phyloP scores from a whole-genome alignment of 2,113 vertebrate species.

The Bostrychus sinensis region DNA sequence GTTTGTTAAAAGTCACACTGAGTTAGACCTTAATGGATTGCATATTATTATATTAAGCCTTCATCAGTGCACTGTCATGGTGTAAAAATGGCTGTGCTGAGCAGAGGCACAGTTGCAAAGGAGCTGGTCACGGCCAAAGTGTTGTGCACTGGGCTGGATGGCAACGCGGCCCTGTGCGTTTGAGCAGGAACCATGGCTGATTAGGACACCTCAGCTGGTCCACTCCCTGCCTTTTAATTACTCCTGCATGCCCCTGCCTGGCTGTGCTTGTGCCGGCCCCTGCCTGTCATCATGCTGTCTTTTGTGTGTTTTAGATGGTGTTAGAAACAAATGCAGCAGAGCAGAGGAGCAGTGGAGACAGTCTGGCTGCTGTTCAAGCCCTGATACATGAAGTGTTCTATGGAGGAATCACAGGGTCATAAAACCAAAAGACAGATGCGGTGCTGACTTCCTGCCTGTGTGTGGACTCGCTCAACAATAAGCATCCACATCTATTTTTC shows the following conservation, averaged over 20 bases:
- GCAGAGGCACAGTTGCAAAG: background rate
- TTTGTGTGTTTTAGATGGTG: conserved; percentile 24
- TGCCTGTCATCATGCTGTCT: conserved; percentile 51
- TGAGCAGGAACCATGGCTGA: too few species aligned
- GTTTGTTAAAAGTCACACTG: conserved; percentile 31
- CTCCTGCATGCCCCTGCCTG: conserved; percentile 31
- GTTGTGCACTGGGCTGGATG: conserved; percentile 2
- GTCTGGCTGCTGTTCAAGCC: conserved; percentile 42
- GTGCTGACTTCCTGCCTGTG: conserved; percentile 36
- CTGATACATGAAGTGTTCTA: conserved; percentile 55
- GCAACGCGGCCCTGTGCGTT: too few species aligned
- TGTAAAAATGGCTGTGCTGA: background rate
- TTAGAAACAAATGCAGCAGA: conserved; percentile 35
- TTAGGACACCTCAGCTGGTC: conserved; percentile 12
- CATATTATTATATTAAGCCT: conserved; percentile 19
- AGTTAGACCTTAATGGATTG: conserved; percentile 29
- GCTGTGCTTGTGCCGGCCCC: conserved; percentile 39
- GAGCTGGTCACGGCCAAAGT: conserved; percentile 14
- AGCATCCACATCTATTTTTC: conserved; percentile 43
- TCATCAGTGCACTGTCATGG: conserved; percentile 16
- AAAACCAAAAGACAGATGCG: conserved; percentile 48
- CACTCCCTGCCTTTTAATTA: conserved; percentile 29
- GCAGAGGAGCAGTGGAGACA: conserved; percentile 24
- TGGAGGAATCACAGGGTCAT: conserved; percentile 45
- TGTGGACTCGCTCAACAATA: conserved; percentile 2